Evolutionary conservation across 2,888 invertebrate species (phyloP).

Genomic region (Spisula solida): DNA sequence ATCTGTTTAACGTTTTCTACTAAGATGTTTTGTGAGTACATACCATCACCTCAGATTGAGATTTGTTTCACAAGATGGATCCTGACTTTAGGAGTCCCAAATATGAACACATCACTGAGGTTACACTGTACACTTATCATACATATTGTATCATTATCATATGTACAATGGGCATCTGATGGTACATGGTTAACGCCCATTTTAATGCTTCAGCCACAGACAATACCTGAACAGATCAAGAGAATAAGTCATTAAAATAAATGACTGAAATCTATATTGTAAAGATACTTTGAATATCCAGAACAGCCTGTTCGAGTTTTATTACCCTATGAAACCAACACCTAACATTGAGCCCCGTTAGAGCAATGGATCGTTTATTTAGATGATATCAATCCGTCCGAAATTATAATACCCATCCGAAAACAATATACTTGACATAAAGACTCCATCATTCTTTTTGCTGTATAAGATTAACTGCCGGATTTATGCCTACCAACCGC

Average conservation of each 20-base stretch:
- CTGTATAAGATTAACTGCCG: background rate
- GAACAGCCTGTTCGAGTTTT: background rate
- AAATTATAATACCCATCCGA: conserved; percentile 14
- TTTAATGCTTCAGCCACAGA: background rate
- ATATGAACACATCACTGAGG: no score
- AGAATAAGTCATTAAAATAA: background rate
- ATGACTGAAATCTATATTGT: background rate
- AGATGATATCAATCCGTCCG: background rate
- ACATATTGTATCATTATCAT: no score
- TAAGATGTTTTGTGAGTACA: no score
- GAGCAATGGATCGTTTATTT: conserved; percentile 20
- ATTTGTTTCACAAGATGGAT: no score
- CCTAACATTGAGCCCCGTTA: conserved; percentile 4
- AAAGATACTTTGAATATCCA: background rate
- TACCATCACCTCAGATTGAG: no score
- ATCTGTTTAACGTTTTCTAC: no score
- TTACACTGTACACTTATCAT: no score
- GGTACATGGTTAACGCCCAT: background rate
- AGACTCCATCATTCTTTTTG: background rate
- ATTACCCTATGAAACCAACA: background rate
- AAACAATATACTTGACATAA: conserved; percentile 23
- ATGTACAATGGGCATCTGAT: background rate
- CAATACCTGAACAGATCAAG: background rate
- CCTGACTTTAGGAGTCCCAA: no score
- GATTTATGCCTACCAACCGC: conserved; percentile 17